Base-by-base conservation (phyloP, 2,888 invertebrate genomes). In the Andrena hattorfiana region DNA sequence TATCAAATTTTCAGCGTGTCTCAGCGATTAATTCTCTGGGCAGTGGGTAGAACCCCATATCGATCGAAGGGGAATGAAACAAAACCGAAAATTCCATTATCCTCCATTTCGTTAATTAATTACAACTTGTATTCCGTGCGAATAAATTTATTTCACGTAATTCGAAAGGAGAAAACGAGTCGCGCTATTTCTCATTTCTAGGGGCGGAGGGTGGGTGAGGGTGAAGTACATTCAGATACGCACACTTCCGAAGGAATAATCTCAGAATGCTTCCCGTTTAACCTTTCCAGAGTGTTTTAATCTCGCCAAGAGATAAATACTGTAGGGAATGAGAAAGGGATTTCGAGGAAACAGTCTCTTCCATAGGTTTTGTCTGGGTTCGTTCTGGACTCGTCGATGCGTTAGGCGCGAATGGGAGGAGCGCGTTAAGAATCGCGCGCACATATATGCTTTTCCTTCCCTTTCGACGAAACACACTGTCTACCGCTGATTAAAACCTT, bases 401-500 rank as follows among this genome's bases (percentile, higher is more conserved):
- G 62, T 75, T 28, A 6, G 1, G 10, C 16, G 23, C 3, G 48
- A 48, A 63, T 63, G 6, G 42, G 26, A 76, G 35, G 7, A 20
- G 64, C 56, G 26, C 54, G 32, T 77, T 32, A 77, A 48, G 69
- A 70, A 64, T 48, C 69, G 1, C 20, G 35, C 51, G 20, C 16
- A 5, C 26, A 42, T 23, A 35, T 20, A 35, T 16, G 16, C 26
- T 23, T 23, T 16, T 56, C 3, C 13, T 10, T 59, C 32, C n/a
- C n/a, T 10, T 30, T 20, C 30, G 10, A 4, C 30, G 42, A 30
- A 42, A 78, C 49, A 13, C 23, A 56, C 10, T 26, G 13, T 48
- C 23, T 51, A 0, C 16, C 54, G n/a, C 49, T 79, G 81, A 81
- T 73, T 79, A 79, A 68, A 74, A 74, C 49, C 77, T 49, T 48